A percentile compares a stretch with the other conserved stretches of the same genome.
Conservation (phyloP, 2,797 vertebrate genomes). For the Coracias cyanogaster region DNA sequence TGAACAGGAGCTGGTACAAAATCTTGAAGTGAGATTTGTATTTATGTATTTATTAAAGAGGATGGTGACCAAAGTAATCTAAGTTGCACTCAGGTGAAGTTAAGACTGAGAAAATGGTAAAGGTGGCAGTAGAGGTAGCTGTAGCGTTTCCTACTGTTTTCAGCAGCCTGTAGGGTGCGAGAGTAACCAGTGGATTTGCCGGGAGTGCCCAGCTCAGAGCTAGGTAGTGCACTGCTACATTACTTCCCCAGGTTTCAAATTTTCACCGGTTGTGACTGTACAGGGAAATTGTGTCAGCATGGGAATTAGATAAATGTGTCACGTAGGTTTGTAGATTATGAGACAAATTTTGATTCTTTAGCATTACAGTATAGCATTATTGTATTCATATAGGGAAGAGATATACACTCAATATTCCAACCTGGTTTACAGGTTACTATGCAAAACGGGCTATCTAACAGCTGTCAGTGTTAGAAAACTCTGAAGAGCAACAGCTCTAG, state of each 20-base stretch:
- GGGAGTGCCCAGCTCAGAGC: not conserved
- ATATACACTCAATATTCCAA: not conserved
- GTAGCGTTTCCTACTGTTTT: not conserved
- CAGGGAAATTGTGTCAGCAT: not conserved
- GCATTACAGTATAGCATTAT: not conserved
- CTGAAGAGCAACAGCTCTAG: not conserved
- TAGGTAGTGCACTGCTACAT: not conserved
- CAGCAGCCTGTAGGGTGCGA: not conserved
- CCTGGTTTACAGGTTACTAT: not conserved
- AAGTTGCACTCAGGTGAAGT: not conserved
- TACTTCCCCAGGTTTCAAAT: not conserved
- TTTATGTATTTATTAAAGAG: not conserved
- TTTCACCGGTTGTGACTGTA: not conserved
- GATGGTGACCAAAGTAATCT: not conserved
- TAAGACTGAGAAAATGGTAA: not conserved
- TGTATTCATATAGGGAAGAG: not conserved
- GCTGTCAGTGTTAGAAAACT: not conserved
- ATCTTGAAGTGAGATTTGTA: not conserved
- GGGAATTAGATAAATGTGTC: not conserved
- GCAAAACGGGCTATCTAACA: not conserved
- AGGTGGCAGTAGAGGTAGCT: not conserved
- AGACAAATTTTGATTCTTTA: not conserved
- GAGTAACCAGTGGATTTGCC: not conserved
- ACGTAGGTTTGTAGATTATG: not conserved
- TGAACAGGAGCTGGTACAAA: not conserved